These are phyloP conservation scores for Centruroides vittatus DNA, from an alignment of 1,140 invertebrate genomes.

Conservation along the genomic window DNA sequence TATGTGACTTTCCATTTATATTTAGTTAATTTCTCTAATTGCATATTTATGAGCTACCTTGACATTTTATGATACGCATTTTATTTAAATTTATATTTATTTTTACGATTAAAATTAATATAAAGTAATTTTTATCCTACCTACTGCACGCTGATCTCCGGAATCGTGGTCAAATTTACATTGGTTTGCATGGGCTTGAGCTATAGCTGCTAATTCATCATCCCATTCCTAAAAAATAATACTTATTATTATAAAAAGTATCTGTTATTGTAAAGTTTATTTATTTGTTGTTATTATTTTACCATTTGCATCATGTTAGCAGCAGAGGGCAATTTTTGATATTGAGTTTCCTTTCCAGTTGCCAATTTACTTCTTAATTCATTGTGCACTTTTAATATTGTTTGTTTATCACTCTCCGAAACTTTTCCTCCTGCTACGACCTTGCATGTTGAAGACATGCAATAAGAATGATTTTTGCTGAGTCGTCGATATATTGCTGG, in stretches of 20 bases:
- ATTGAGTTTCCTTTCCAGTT: not conserved
- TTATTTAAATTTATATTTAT: too few relatives aligned
- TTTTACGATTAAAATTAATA: too few relatives aligned
- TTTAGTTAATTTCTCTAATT: too few relatives aligned
- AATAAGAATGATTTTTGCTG: too few relatives aligned
- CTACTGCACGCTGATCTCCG: slow-evolving; percentile 16
- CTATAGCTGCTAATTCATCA: slow-evolving; percentile 19
- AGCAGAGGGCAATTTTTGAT: slow-evolving; percentile 2
- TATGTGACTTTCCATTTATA: too few relatives aligned
- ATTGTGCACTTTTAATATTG: not conserved
- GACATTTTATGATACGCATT: too few relatives aligned
- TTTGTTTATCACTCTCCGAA: not conserved
- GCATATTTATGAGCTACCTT: too few relatives aligned
- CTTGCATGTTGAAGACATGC: too few relatives aligned
- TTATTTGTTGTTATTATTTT: not conserved
- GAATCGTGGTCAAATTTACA: slow-evolving; percentile 20
- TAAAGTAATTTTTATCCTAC: slow-evolving; percentile 4
- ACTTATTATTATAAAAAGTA: not conserved
- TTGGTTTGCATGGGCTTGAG: slow-evolving; percentile 19
- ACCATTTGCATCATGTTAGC: slow-evolving; percentile 16
- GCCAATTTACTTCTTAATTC: slow-evolving; percentile 1
- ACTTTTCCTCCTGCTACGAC: not conserved
- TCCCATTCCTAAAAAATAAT: slow-evolving; percentile 17
- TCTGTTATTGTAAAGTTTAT: too few relatives aligned
- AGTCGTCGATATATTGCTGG: too few relatives aligned